phyloP scores from a whole-genome alignment of 2,888 invertebrate species.

The Drosophila melanocephala region DNA sequence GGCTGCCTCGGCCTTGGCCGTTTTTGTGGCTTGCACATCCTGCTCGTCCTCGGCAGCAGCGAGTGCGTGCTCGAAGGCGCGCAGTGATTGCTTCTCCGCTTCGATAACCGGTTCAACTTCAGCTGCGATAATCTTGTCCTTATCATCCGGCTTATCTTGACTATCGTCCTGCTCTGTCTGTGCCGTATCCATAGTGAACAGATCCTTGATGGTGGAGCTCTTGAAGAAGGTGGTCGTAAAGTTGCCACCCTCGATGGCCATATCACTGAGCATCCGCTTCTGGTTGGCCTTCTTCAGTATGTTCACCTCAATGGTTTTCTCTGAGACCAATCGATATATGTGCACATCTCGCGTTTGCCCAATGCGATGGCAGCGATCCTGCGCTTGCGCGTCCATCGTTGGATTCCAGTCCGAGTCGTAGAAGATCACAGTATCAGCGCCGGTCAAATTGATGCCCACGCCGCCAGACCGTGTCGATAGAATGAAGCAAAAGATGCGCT shows the following conservation, averaged over 20 bases:
- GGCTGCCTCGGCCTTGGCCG: constrained; percentile 95
- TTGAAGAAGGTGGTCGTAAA: constrained; percentile 99
- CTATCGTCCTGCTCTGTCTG: constrained; percentile 74
- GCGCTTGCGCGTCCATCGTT: constrained; percentile 99
- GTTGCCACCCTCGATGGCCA: constrained; percentile 99
- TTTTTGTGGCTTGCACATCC: constrained; percentile 95
- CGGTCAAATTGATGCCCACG: constrained; percentile 98
- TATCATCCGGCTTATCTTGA: constrained; percentile 76
- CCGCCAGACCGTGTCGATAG: constrained; percentile 99
- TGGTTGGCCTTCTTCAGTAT: constrained; percentile 99
- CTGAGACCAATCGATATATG: constrained; percentile 98
- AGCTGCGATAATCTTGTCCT: constrained; percentile 64
- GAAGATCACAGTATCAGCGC: constrained; percentile 99
- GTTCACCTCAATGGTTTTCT: constrained; percentile 99
- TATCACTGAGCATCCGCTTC: constrained; percentile 96
- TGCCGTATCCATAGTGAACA: constrained; percentile 91
- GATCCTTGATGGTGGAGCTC: constrained; percentile 95
- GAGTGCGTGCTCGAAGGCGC: constrained; percentile 92
- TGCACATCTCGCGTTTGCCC: constrained; percentile 99
- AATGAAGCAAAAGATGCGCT: constrained; percentile 98
- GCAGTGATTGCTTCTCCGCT: constrained; percentile 88
- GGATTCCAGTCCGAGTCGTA: constrained; percentile 99
- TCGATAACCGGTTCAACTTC: constrained; percentile 62
- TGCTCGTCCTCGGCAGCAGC: constrained; percentile 97
- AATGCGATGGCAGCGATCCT: constrained; percentile 98